Base-by-base conservation (phyloP, 2,888 invertebrate species). In the Schrankia costaestrigalis region DNA sequence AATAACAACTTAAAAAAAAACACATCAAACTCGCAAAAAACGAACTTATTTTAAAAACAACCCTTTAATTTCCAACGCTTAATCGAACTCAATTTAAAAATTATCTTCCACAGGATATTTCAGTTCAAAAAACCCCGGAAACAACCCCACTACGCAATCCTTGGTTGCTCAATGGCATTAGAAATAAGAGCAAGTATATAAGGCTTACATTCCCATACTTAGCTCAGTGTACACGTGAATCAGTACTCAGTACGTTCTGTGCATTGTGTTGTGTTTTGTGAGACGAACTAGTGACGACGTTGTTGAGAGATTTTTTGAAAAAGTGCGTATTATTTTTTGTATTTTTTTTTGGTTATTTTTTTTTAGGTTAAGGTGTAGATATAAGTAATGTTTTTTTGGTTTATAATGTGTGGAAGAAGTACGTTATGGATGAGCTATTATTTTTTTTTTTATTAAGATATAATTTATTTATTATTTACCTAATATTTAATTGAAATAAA, bases 151-250 rank as follows among this genome's bases (percentile, higher is more conserved):
- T 41, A 45, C 27, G 10, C 24, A 36, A 60, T 61, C 65, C 63
- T 64, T 55, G 49, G 41, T 54, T 56, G 32, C 45, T 24, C 37
- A 60, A 60, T 36, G 42, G 17, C 26, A 39, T 43, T 48, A 57
- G 62, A 65, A 66, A 62, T 63, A 65, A 66, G 66, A 67, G 54
- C 65, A 70, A 46, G 55, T 76, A 76, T 76, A 74, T 60, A 75
- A 71, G 53, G 31, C 46, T 31, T 6, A 18, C 26, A 14, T 26
- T 31, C 22, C 29, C 31, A 15, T 40, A 35, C 35, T 35, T 18
- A 26, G 28, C 31, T 34, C 59, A 63, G 63, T 63, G 24, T 34
- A 39, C 46, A 44, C 53, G 49, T 42, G 25, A 26, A 14, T 31
- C 27, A 25, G 11, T 13, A 22, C 28, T 30, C 21, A 40, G 18